These are phyloP conservation scores for Lypha dubia DNA, from an alignment of 2,888 invertebrate species.

Conservation along the genomic window DNA sequence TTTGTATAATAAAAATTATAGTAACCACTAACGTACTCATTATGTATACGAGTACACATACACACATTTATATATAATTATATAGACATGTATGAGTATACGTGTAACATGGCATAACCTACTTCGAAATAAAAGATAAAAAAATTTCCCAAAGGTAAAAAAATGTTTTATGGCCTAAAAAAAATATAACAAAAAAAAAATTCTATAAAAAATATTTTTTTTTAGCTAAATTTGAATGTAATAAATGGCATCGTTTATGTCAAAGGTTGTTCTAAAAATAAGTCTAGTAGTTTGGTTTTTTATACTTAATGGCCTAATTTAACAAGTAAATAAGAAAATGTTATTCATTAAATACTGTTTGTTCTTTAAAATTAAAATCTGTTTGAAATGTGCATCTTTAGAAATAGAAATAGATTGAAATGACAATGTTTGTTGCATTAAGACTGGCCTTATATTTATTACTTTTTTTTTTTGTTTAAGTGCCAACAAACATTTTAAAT, in stretches of 20 bases:
- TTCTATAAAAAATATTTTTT: not conserved
- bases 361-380: not conserved
- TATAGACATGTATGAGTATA: not conserved
- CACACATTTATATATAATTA: no score
- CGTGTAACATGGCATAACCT: not conserved
- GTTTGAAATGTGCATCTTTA: not conserved
- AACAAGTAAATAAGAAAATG: not conserved
- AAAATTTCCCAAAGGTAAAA: slow-evolving; percentile 16
- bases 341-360: not conserved
- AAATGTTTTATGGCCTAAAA: slow-evolving; percentile 23
- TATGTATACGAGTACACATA: no score
- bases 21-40: no score
- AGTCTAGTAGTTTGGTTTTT: not conserved
- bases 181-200: not conserved
- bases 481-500: slow-evolving; percentile 23
- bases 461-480: not conserved
- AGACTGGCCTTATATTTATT: slow-evolving; percentile 13
- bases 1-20: no score
- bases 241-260: not conserved
- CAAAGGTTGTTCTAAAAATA: slow-evolving; percentile 31
- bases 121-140: not conserved
- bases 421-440: slow-evolving; percentile 17
- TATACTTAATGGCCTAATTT: not conserved
- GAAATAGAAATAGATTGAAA: not conserved
- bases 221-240: not conserved